Evolutionary conservation across 2,888 invertebrate genomes (phyloP).

Genomic region (Nowickia ferox): DNA sequence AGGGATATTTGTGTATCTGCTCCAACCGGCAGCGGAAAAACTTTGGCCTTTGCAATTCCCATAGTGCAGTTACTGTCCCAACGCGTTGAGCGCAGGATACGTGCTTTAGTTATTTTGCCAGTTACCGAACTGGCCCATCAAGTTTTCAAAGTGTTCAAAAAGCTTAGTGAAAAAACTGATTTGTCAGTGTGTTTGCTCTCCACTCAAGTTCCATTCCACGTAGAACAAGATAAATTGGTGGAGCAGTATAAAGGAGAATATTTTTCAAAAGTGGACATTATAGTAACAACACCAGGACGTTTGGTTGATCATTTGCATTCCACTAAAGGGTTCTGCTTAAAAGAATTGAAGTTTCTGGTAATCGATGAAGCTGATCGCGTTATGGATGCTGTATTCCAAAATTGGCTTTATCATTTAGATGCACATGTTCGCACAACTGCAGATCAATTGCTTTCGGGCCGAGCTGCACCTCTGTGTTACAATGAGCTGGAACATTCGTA

Average conservation of each 20-base stretch:
- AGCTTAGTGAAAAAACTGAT: slow-evolving; percentile 87
- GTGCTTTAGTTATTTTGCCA: slow-evolving; percentile 95
- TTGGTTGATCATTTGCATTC: slow-evolving; percentile 95
- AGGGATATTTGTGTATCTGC: slow-evolving; percentile 98
- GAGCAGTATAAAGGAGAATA: slow-evolving; percentile 83
- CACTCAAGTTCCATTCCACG: slow-evolving; percentile 87
- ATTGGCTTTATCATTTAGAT: slow-evolving; percentile 94
- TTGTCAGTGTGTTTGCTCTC: slow-evolving; percentile 89
- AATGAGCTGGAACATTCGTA: slow-evolving; percentile 77
- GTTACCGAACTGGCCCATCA: slow-evolving; percentile 96
- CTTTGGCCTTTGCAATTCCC: slow-evolving; percentile 96
- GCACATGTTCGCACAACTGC: slow-evolving; percentile 85
- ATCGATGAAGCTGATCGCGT: slow-evolving; percentile 99
- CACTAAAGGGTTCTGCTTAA: slow-evolving; percentile 90
- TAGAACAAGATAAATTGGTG: slow-evolving; percentile 88
- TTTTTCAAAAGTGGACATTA: slow-evolving; percentile 88
- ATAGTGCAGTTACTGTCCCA: slow-evolving; percentile 89
- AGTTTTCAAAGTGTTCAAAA: slow-evolving; percentile 92
- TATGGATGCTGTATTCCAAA: slow-evolving; percentile 94
- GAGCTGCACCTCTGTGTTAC: slow-evolving; percentile 78
- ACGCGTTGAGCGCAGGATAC: slow-evolving; percentile 86
- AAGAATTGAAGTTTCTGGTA: slow-evolving; percentile 90
- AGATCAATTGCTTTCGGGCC: slow-evolving; percentile 84
- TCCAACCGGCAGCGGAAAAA: slow-evolving; percentile 99
- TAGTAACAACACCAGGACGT: slow-evolving; percentile 95